Evolutionary conservation across 2,888 invertebrate genomes (phyloP).

Genomic region (Seira musarum): DNA sequence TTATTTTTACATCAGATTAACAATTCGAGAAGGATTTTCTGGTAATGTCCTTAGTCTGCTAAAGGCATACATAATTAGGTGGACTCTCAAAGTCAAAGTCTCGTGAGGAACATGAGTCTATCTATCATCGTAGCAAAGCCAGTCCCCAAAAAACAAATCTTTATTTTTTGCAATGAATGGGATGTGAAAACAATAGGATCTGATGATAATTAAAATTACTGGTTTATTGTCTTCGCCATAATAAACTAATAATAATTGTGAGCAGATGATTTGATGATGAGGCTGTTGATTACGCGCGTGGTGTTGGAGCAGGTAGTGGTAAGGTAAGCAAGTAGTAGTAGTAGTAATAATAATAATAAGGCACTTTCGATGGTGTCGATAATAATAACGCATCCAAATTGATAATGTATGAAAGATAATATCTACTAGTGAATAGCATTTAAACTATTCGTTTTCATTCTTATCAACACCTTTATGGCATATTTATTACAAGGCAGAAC

Average conservation of each 20-base stretch:
- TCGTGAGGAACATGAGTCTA: too few species aligned
- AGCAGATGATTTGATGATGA: constrained; percentile 30
- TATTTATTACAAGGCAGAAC: constrained; percentile 41
- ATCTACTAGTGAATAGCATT: neutral
- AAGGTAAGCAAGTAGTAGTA: neutral
- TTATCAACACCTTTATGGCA: constrained; percentile 52
- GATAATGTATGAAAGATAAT: neutral
- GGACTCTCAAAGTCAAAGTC: too few species aligned
- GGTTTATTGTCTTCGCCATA: constrained; percentile 32
- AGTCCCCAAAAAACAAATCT: too few species aligned
- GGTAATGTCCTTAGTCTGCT: too few species aligned
- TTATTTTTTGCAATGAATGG: too few species aligned
- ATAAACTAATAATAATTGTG: constrained; percentile 18
- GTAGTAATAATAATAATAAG: constrained; percentile 4
- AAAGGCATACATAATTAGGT: too few species aligned
- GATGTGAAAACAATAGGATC: neutral
- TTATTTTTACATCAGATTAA: too few species aligned
- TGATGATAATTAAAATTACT: constrained; percentile 49
- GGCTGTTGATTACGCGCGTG: neutral
- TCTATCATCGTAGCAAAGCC: too few species aligned
- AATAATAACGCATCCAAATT: neutral
- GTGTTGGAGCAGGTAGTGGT: neutral
- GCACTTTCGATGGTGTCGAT: neutral
- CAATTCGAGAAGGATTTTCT: too few species aligned
- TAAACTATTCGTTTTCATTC: constrained; percentile 20